phyloP scores from a whole-genome alignment of 2,888 invertebrate species.

The Scaptomyza caliginosa region DNA sequence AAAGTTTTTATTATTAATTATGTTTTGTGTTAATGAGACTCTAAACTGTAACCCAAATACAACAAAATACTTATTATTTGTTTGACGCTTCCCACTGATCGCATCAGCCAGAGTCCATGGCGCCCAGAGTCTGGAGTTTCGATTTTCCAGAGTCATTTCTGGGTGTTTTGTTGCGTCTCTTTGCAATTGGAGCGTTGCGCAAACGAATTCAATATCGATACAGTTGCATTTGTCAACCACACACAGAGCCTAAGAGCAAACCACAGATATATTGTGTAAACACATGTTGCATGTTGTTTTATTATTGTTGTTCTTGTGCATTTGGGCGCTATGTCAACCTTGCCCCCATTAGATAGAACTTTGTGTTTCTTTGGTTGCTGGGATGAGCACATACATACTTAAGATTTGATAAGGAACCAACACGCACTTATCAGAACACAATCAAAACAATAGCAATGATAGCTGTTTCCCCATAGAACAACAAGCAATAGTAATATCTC shows the following conservation, averaged over 20 bases:
- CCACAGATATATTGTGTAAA: slow-evolving; percentile 47
- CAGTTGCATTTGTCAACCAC: slow-evolving; percentile 23
- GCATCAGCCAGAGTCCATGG: slow-evolving; percentile 20
- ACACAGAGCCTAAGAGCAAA: neutral
- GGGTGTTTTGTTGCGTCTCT: slow-evolving; percentile 46
- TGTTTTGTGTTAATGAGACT: too few species aligned
- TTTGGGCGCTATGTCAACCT: slow-evolving; percentile 65
- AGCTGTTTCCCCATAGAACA: slow-evolving; percentile 29
- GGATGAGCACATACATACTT: slow-evolving; percentile 55
- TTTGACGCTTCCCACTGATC: slow-evolving; percentile 10
- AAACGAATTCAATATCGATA: slow-evolving; percentile 3
- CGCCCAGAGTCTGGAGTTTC: slow-evolving; percentile 43
- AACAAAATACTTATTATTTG: too few species aligned
- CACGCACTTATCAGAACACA: slow-evolving; percentile 62
- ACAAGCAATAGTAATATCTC: slow-evolving; percentile 16
- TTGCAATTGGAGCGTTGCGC: slow-evolving; percentile 20
- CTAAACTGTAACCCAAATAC: too few species aligned
- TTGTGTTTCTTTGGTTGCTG: slow-evolving; percentile 3
- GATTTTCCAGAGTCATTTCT: slow-evolving; percentile 16
- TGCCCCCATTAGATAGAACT: slow-evolving; percentile 63
- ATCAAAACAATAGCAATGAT: slow-evolving; percentile 59
- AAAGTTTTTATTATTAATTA: too few species aligned
- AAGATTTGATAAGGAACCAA: slow-evolving; percentile 59
- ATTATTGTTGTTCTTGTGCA: slow-evolving; percentile 33
- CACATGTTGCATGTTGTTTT: slow-evolving; percentile 18